Evolutionary conservation across 2,888 invertebrate species (phyloP), one percentile per base, ranked within the genome.

Genomic region (Abrostola triplasia): DNA sequence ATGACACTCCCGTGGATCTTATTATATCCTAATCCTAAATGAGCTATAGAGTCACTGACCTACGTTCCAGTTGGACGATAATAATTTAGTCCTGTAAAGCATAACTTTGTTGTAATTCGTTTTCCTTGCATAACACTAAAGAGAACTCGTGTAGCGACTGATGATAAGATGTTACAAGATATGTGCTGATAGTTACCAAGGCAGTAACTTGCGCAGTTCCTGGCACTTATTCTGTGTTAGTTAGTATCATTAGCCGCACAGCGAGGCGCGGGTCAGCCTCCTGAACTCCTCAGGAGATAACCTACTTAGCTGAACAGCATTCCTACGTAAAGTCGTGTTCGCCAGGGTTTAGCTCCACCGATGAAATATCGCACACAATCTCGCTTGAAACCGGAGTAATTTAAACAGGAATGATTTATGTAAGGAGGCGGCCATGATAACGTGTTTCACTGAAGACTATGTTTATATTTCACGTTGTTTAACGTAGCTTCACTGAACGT

Each of bases 351-450:
- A 77, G 54, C 63, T 40, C 50, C 56, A 47, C 69, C 59, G 59
- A 68, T 67, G 72, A 67, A 70, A 70, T 79, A 79, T 74, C 64
- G 66, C 65, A 52, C 57, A 67, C 71, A 71, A 76, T 76, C 68
- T 76, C 62, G 64, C 63, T 54, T 58, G 58, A 55, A 70, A 65
- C 66, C 64, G 49, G 60, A 73, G 69, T 76, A 69, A 76, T 76
- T 75, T 76, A 77, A 70, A 75, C 76, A 66, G 57, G 48, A 67
- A 75, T 77, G 77, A 77, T 77, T 77, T 77, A 77, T 77, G 73
- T 73, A 77, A 75, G 73, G 62, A 71, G 70, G 74, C 65, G 60
- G 67, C 6, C 13, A 59, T 64, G 70, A 73, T 73, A 77, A 67
- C 63, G 68, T 67, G 64, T 67, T 77, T 53, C 68, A 72, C 68